Conservation (phyloP, 1,140 invertebrate species). For the Halictus rubicundus region DNA sequence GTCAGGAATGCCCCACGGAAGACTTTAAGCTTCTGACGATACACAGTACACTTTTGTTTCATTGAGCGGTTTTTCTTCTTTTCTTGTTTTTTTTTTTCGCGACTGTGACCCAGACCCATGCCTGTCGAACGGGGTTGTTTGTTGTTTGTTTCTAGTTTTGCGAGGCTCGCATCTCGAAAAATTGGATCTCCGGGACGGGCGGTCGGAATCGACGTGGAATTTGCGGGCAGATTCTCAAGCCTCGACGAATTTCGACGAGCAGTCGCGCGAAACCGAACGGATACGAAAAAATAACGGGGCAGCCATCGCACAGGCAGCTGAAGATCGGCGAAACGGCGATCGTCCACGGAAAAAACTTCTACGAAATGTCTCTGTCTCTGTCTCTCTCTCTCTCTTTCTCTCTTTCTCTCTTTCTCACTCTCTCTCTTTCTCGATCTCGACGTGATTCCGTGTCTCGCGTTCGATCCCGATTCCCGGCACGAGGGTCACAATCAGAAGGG, state of each 20-base stretch:
- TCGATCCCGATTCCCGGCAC: conserved; percentile 14
- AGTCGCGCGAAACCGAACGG: background rate
- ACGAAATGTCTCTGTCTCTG: no score
- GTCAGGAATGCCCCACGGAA: conserved; percentile 61
- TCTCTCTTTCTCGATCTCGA: no score
- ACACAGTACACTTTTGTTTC: conserved; percentile 51
- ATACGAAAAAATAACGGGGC: conserved; percentile 13
- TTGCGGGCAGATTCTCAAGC: background rate
- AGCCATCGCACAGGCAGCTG: no score
- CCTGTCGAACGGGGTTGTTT: background rate
- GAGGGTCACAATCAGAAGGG: conserved; percentile 43
- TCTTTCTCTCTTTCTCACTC: no score
- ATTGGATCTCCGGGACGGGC: no score
- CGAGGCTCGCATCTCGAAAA: background rate
- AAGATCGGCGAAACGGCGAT: no score
- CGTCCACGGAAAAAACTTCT: no score
- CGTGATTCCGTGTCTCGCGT: background rate
- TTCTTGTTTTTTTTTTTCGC: conserved; percentile 34
- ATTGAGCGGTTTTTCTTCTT: conserved; percentile 56
- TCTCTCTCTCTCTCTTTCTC: no score
- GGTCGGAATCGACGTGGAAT: conserved; percentile 11
- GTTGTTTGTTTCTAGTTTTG: no score
- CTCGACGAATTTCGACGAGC: background rate
- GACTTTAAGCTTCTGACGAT: conserved; percentile 64
- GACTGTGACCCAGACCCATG: conserved; percentile 54